A percentile compares a stretch with the other conserved stretches of the same genome.
These are phyloP conservation scores for Podocnemis expansa DNA, from an alignment of 2,113 vertebrate genomes.

Conservation along the genomic window DNA sequence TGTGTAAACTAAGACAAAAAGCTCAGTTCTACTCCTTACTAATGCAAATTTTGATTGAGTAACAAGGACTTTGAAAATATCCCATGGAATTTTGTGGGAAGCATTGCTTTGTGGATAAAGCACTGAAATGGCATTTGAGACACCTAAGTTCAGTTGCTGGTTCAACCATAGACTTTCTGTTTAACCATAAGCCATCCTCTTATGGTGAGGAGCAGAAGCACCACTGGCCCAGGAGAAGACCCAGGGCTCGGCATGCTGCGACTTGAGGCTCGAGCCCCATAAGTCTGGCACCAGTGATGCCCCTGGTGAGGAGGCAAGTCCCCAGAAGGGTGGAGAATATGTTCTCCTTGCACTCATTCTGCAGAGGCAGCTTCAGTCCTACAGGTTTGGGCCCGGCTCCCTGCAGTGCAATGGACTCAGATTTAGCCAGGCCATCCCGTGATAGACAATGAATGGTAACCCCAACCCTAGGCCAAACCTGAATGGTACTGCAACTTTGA, in stretches of 20 bases:
- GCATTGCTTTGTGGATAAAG: not conserved
- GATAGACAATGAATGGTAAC: too few species aligned
- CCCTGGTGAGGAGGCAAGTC: not conserved
- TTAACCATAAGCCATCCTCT: not conserved
- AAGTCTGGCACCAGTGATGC: too few species aligned
- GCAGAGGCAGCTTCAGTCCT: not conserved
- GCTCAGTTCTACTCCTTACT: not conserved
- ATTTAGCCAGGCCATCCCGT: not conserved
- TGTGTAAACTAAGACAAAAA: not conserved
- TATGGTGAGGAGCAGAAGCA: too few species aligned
- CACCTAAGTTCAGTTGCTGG: not conserved
- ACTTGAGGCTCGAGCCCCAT: too few species aligned
- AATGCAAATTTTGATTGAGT: not conserved
- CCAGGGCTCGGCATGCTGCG: too few species aligned
- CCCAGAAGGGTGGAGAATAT: not conserved
- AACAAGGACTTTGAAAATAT: not conserved
- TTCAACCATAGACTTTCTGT: not conserved
- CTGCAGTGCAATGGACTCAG: not conserved
- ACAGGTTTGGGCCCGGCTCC: not conserved
- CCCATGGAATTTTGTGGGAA: not conserved
- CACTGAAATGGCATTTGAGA: not conserved
- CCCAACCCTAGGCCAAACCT: not conserved
- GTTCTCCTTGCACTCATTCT: not conserved
- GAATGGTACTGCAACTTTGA: not conserved
- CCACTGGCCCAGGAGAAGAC: too few species aligned